Evolutionary conservation across 2,113 vertebrate genomes (phyloP), one percentile per base, ranked within the genome.

Genomic region (Ardeotis arabs): DNA sequence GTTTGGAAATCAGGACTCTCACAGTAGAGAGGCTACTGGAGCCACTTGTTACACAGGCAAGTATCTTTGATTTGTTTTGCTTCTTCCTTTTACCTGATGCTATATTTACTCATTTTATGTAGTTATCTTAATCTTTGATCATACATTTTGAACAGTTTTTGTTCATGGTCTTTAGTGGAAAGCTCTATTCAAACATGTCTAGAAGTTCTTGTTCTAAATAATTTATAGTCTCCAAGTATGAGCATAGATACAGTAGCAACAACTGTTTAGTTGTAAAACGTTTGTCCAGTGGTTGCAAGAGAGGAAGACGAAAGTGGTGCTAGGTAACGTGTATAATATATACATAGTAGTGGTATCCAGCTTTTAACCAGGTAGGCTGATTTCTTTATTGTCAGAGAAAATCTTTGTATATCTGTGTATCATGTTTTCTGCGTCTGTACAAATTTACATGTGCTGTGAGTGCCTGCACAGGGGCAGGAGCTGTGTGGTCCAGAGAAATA

Each of bases 11-110:
- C 90, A 98, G 99, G 77, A 99, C 99, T 44, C 98, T 99, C 64
- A 99, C 99, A 13, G 99, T 99, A 87, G 99, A 99, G 97, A 98
- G 99, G 79, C 98, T 99, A 6, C 89, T 99, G 97, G 99, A 99
- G 88, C 99, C 99, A 5, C 98, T 99, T 13, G 99, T 99, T 80
- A 99, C 99, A 73, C 99, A 99, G 99, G 99, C 99, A 98, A 98
- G 96, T 76, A 7, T n/a, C n/a, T 76, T 72, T 1, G 3, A 2
- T 60, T 83, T 68, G 11, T 66, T 87, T 89, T 53, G 8, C 29
- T 62, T 49, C 16, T 64, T 84, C 52, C 33, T 73, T 56, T 60
- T 77, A 14, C 59, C 12, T 62, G 44, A 22, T 79, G 62, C n/a
- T 78, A 1, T 96, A 41, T 93, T 93, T 93, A 55, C 22, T 83